These are phyloP conservation scores for Thysanoteuthis rhombus DNA, from an alignment of 2,888 invertebrate species.

Conservation along the genomic window DNA sequence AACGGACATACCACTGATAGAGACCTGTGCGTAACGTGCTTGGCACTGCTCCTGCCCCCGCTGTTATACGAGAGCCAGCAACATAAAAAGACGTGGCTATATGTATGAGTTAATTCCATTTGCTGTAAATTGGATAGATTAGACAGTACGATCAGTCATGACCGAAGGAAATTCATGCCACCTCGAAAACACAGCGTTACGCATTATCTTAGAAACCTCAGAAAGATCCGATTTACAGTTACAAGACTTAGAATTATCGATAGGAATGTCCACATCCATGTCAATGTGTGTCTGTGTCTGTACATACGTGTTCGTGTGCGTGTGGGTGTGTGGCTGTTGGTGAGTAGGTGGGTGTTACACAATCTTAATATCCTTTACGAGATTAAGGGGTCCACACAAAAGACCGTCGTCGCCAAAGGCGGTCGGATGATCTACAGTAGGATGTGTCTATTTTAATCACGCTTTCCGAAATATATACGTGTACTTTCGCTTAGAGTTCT, in stretches of 20 bases:
- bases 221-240: neutral
- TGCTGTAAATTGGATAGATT: neutral
- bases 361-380: neutral
- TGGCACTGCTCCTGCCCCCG: neutral
- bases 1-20: neutral
- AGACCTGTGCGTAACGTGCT: neutral
- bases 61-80: neutral
- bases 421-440: neutral
- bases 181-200: neutral
- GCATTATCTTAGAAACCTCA: neutral
- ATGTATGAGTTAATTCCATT: neutral
- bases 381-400: slow-evolving; percentile 12
- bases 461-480: neutral
- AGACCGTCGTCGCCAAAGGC: neutral
- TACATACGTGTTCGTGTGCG: neutral
- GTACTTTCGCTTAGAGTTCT: neutral
- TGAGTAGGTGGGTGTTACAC: neutral
- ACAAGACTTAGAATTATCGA: neutral
- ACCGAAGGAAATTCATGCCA: neutral
- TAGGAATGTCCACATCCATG: neutral
- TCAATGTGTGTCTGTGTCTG: neutral
- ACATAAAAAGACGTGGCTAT: neutral
- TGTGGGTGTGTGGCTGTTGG: neutral
- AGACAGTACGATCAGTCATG: neutral
- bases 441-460: neutral